Conservation (phyloP, 1,140 invertebrate genomes). For the Drosophila bipectinata region DNA sequence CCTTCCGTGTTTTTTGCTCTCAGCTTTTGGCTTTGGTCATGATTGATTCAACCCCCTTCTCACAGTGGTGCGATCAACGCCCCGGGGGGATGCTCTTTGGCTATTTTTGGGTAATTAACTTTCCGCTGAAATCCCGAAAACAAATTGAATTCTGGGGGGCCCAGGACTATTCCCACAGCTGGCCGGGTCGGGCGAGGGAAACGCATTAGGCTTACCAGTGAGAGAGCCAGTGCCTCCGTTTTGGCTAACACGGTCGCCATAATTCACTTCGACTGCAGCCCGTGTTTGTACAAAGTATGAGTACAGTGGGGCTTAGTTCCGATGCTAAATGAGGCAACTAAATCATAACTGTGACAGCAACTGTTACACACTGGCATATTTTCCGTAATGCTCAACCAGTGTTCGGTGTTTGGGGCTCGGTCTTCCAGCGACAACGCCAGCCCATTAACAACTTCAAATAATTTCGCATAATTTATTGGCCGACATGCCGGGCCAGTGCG, state of each 20-base stretch:
- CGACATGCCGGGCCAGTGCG: slow-evolving; percentile 43
- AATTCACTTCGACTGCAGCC: slow-evolving; percentile 24
- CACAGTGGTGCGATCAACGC: slow-evolving; percentile 28
- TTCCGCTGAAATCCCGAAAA: slow-evolving; percentile 33
- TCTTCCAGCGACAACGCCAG: slow-evolving; percentile 21
- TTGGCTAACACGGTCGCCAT: slow-evolving; percentile 8
- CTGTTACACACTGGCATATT: slow-evolving; percentile 46
- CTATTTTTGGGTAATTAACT: slow-evolving; percentile 31
- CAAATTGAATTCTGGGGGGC: slow-evolving; percentile 33
- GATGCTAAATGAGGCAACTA: slow-evolving; percentile 63
- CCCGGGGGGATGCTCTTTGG: slow-evolving; percentile 1
- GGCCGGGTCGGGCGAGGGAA: not conserved
- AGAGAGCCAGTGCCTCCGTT: not conserved
- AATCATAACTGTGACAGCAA: slow-evolving; percentile 70
- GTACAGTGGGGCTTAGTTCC: not conserved
- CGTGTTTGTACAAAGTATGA: not conserved
- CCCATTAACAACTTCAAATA: slow-evolving; percentile 72
- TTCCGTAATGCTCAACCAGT: not conserved
- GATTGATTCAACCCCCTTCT: slow-evolving; percentile 24
- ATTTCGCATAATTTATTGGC: slow-evolving; percentile 77
- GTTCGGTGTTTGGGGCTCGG: not conserved
- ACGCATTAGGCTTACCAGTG: slow-evolving; percentile 19
- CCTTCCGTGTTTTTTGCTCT: not conserved
- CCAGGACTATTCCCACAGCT: slow-evolving; percentile 14
- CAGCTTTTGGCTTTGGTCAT: not conserved